A percentile compares a stretch with the other conserved stretches of the same genome.
phyloP scores from a whole-genome alignment of 2,888 invertebrate species.

The Athalia rosae region DNA sequence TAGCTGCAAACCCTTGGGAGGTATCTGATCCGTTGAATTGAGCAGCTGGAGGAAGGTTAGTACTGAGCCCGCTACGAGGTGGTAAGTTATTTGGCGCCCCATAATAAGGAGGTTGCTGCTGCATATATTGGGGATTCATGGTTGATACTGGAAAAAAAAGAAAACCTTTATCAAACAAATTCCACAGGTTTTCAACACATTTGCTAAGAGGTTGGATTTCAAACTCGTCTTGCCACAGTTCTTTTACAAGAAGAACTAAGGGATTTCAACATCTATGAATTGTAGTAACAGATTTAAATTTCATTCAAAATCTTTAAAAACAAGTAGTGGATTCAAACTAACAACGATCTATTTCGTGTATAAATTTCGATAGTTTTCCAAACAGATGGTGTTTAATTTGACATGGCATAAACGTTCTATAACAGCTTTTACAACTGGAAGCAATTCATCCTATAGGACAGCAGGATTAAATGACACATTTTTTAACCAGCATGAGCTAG shows the following conservation, averaged over 20 bases:
- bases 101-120: conserved; percentile 60
- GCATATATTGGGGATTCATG: conserved; percentile 76
- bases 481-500: no score
- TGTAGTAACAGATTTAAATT: no score
- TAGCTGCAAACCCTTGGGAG: conserved; percentile 55
- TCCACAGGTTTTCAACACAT: no score
- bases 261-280: no score
- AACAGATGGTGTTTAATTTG: conserved; percentile 24
- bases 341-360: not conserved
- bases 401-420: no score
- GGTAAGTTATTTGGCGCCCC: conserved; percentile 55
- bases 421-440: no score
- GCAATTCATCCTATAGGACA: no score
- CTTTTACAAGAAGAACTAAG: no score
- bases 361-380: not conserved
- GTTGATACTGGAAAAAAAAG: conserved; percentile 58
- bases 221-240: not conserved
- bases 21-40: conserved; percentile 55
- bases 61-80: conserved; percentile 60
- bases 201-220: not conserved
- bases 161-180: conserved; percentile 43
- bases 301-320: no score
- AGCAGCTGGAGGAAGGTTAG: conserved; percentile 59
- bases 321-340: not conserved
- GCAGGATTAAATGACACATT: no score